Conservation (phyloP, 2,888 invertebrate species). For the Eilema depressum region DNA sequence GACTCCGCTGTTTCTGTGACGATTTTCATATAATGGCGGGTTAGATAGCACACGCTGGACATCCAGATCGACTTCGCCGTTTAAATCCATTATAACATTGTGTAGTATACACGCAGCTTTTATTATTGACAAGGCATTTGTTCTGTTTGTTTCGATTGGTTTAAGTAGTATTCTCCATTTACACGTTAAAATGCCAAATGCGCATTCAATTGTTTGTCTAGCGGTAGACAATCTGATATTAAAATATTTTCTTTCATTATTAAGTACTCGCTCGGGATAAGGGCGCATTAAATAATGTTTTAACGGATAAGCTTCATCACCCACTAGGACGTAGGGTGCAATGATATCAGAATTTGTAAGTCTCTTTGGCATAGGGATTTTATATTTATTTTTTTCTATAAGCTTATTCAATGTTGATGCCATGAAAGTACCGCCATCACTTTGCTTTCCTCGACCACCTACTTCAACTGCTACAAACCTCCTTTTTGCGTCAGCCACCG, state of each 20-base stretch:
- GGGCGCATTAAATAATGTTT: slow-evolving; percentile 36
- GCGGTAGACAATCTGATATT: slow-evolving; percentile 13
- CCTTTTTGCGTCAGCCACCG: slow-evolving; percentile 33
- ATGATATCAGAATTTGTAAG: slow-evolving; percentile 33
- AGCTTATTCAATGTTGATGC: slow-evolving; percentile 26
- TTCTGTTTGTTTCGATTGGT: slow-evolving; percentile 40
- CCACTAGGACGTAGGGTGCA: slow-evolving; percentile 35
- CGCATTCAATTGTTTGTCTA: slow-evolving; percentile 35
- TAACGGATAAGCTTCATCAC: slow-evolving; percentile 41
- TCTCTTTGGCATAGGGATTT: slow-evolving; percentile 31
- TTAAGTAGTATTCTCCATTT: slow-evolving; percentile 37
- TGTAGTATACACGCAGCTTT: slow-evolving; percentile 28
- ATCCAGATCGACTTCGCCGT: slow-evolving; percentile 37
- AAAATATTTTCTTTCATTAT: slow-evolving; percentile 5
- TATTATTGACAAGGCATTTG: slow-evolving; percentile 30
- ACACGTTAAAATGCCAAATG: slow-evolving; percentile 33
- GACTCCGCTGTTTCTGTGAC: slow-evolving; percentile 31
- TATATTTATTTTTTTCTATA: slow-evolving; percentile 31
- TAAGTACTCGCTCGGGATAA: slow-evolving; percentile 23
- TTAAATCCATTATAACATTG: slow-evolving; percentile 30
- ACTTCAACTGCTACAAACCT: slow-evolving; percentile 38
- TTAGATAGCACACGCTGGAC: slow-evolving; percentile 24
- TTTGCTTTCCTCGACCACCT: slow-evolving; percentile 42
- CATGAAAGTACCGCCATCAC: slow-evolving; percentile 42
- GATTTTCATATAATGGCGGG: slow-evolving; percentile 37